phyloP scores from a whole-genome alignment of 2,888 invertebrate genomes.

The Drosophila kambysellisi region DNA sequence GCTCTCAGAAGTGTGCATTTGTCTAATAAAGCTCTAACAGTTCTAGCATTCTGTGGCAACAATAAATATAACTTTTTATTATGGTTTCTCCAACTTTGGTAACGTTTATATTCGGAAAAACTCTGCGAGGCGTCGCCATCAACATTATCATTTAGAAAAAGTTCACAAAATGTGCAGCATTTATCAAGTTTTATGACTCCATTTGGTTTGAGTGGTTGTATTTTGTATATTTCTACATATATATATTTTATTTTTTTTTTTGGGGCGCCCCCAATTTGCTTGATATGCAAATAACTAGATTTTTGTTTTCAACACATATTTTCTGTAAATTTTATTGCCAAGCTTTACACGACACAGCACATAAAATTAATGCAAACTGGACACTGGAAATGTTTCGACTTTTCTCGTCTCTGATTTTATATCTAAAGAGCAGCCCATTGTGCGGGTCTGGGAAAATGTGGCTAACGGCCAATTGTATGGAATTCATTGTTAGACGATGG shows the following conservation, averaged over 20 bases:
- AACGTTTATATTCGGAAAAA: slow-evolving; percentile 38
- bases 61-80: slow-evolving; percentile 48
- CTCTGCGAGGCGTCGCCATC: slow-evolving; percentile 33
- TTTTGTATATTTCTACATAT: slow-evolving; percentile 1
- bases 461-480: slow-evolving; percentile 57
- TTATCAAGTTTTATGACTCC: slow-evolving; percentile 75
- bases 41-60: slow-evolving; percentile 1
- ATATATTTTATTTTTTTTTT: neutral
- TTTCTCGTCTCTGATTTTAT: slow-evolving; percentile 44
- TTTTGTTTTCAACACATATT: slow-evolving; percentile 77
- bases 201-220: slow-evolving; percentile 50
- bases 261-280: slow-evolving; percentile 56
- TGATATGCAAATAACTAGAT: slow-evolving; percentile 71
- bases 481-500: slow-evolving; percentile 57
- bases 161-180: slow-evolving; percentile 59
- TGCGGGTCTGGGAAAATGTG: slow-evolving; percentile 77
- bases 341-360: slow-evolving; percentile 40
- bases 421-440: slow-evolving; percentile 59
- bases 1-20: slow-evolving; percentile 4
- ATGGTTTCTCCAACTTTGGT: slow-evolving; percentile 38
- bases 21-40: slow-evolving; percentile 1
- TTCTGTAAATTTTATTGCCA: slow-evolving; percentile 65
- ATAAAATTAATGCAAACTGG: slow-evolving; percentile 69
- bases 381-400: slow-evolving; percentile 56
- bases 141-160: slow-evolving; percentile 53